Evolutionary conservation across 2,113 vertebrate species (phyloP).

Genomic region (Pica pica): DNA sequence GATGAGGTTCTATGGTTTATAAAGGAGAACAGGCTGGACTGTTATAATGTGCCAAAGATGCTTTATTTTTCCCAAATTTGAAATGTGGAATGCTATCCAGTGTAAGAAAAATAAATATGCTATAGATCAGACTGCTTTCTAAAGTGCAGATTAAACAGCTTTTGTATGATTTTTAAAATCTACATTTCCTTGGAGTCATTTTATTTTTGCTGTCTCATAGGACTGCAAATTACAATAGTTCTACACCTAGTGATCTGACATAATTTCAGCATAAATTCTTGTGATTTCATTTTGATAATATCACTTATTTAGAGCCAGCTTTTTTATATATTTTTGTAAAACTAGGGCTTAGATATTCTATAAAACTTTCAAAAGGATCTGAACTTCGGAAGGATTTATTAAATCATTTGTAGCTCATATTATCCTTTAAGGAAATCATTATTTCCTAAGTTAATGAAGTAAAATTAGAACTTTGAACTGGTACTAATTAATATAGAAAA

Average conservation of each 20-base stretch:
- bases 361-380: neutral
- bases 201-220: neutral
- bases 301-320: neutral
- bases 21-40: neutral
- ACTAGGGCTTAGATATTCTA: neutral
- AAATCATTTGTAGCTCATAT: neutral
- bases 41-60: neutral
- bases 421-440: neutral
- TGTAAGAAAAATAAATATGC: neutral
- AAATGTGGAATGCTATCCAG: neutral
- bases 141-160: neutral
- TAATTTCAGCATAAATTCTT: neutral
- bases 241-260: neutral
- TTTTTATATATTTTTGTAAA: neutral
- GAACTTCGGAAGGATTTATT: neutral
- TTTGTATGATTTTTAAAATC: neutral
- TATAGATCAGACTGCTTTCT: neutral
- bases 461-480: neutral
- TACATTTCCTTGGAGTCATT: neutral
- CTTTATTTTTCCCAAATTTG: neutral
- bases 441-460: neutral
- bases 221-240: neutral
- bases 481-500: neutral
- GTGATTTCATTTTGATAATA: neutral
- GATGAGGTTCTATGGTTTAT: neutral